These are phyloP conservation scores for Ommatoiulus sabulosus DNA, from an alignment of 2,888 invertebrate genomes.

Conservation along the genomic window DNA sequence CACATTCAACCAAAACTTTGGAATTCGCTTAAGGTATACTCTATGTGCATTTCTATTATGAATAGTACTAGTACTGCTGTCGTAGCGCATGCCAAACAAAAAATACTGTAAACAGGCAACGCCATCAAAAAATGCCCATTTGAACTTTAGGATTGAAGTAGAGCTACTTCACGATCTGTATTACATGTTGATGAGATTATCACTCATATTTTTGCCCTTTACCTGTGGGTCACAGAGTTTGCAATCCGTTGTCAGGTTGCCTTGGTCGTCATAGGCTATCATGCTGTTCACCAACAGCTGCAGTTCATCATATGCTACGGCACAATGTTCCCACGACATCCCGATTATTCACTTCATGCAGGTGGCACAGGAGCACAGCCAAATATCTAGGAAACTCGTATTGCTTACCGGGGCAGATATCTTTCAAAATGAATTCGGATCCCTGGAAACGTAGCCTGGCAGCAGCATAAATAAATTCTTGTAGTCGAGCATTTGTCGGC, in stretches of 20 bases:
- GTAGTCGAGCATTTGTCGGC: neutral
- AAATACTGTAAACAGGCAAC: neutral
- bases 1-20: neutral
- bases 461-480: constrained; percentile 14
- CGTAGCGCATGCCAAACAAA: neutral
- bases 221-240: neutral
- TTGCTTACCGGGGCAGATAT: constrained; percentile 42
- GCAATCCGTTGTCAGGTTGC: neutral
- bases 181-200: neutral
- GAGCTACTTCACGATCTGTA: neutral
- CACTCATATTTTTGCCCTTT: neutral
- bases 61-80: no score
- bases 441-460: constrained; percentile 45
- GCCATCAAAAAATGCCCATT: neutral
- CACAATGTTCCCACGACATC: neutral
- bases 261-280: neutral
- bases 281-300: neutral
- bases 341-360: constrained; percentile 5
- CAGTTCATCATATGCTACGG: neutral
- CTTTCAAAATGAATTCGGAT: neutral
- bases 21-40: neutral
- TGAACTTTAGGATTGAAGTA: neutral
- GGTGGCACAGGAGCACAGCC: constrained; percentile 39
- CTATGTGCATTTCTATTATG: no score
- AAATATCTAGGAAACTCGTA: constrained; percentile 29